Conservation (phyloP, 2,888 invertebrate genomes). For the Listrodromus nycthemerus region DNA sequence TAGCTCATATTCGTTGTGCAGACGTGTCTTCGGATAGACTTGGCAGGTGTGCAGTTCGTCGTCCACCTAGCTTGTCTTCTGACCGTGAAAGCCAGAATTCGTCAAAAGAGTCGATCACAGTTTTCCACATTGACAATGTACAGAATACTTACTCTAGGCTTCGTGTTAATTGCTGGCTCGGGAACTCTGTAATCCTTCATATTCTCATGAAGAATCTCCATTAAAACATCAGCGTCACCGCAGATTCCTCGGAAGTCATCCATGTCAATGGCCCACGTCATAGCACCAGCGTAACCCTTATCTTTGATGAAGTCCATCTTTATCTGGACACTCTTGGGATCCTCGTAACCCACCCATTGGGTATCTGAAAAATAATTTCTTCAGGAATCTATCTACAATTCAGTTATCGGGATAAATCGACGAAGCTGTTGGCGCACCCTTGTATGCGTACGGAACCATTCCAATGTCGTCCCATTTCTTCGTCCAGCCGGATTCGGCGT, state of each 20-base stretch:
- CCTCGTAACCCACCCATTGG: slow-evolving; percentile 97
- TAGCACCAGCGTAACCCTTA: slow-evolving; percentile 94
- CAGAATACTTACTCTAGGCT: slow-evolving; percentile 87
- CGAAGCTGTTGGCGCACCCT: slow-evolving; percentile 85
- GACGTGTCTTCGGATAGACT: too few relatives aligned
- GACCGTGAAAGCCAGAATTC: too few relatives aligned
- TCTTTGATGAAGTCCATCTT: slow-evolving; percentile 95
- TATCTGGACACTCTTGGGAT: slow-evolving; percentile 91
- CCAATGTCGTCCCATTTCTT: slow-evolving; percentile 93
- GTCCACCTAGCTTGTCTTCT: too few relatives aligned
- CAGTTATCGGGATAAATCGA: neutral
- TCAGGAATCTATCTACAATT: neutral
- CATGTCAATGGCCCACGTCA: slow-evolving; percentile 97
- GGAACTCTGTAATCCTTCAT: slow-evolving; percentile 89
- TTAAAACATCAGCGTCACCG: slow-evolving; percentile 91
- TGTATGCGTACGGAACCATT: slow-evolving; percentile 93
- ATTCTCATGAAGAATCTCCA: slow-evolving; percentile 89
- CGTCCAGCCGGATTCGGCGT: slow-evolving; percentile 91
- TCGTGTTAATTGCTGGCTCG: slow-evolving; percentile 88
- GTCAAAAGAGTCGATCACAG: too few relatives aligned
- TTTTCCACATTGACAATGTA: too few relatives aligned
- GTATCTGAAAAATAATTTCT: slow-evolving; percentile 84
- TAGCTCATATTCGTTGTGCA: too few relatives aligned
- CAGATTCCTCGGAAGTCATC: slow-evolving; percentile 95
- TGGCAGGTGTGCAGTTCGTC: too few relatives aligned